Conservation (phyloP, 1,140 invertebrate genomes). For the Drosophila nebulosa region DNA sequence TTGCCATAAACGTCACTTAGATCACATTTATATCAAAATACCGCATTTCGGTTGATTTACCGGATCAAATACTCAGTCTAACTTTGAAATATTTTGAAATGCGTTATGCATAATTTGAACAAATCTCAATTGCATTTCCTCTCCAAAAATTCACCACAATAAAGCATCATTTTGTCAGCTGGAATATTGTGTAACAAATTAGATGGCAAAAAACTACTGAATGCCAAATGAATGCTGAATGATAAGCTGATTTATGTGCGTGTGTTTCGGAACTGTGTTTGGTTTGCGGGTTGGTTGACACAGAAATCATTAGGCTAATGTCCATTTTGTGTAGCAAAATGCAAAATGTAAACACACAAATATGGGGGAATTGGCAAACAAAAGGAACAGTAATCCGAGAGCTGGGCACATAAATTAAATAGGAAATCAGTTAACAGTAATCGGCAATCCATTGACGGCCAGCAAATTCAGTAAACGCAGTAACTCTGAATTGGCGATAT, state of each 20-base stretch:
- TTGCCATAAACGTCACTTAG: neutral
- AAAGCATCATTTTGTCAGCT: slow-evolving; percentile 45
- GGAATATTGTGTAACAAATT: slow-evolving; percentile 51
- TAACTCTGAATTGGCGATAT: slow-evolving; percentile 31
- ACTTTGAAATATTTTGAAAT: neutral
- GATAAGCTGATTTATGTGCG: slow-evolving; percentile 66
- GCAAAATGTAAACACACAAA: slow-evolving; percentile 52
- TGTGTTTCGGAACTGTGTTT: slow-evolving; percentile 19
- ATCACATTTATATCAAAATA: neutral
- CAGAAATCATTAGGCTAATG: slow-evolving; percentile 71
- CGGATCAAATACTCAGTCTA: neutral
- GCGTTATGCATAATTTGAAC: neutral
- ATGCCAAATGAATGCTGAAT: slow-evolving; percentile 36
- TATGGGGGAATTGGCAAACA: slow-evolving; percentile 52
- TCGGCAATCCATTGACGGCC: slow-evolving; percentile 37
- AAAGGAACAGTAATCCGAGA: slow-evolving; percentile 18
- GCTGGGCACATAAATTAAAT: slow-evolving; percentile 42
- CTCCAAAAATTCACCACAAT: slow-evolving; percentile 19
- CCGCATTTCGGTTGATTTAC: neutral
- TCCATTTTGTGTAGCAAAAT: slow-evolving; percentile 20
- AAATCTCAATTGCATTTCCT: neutral
- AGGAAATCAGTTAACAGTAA: slow-evolving; percentile 17
- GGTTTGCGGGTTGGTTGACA: slow-evolving; percentile 44
- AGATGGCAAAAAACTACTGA: slow-evolving; percentile 23
- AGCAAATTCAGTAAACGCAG: slow-evolving; percentile 2